Evolutionary conservation across 1,140 invertebrate genomes (phyloP), one percentile per base, ranked within the genome.

Genomic region (Ceratitis capitata): DNA sequence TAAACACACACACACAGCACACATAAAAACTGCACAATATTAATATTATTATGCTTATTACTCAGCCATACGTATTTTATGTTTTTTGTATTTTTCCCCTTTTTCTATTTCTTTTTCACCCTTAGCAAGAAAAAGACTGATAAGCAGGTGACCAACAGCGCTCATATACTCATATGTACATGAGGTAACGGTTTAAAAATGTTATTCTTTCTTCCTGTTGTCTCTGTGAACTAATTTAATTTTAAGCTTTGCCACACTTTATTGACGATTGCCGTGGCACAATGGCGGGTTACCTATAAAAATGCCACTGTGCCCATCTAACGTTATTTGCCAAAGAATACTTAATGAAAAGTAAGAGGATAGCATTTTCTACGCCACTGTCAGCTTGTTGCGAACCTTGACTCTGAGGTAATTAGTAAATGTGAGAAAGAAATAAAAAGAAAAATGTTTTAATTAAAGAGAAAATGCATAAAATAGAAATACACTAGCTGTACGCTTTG

Each of bases 371-470:
- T n/a, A 74, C 32, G 69, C 69, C 69, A 78, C 69, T 78, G 69
- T 42, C 9, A 1, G 2, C 9, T 39, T 78, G 16, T 42, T 23
- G 69, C 69, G 26, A 78, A n/a, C 69, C 69, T 78, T 78, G 69
- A 78, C 69, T 78, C 32, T 78, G 69, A 23, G 69, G 69, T 78
- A 78, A 78, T 78, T 78, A 78, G 69, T 78, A 26, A 78, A 78
- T 23, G 39, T 32, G 16, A 78, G 7, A 78, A 78, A 78, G 39
- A 78, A 78, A 45, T 42, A 12, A n/a, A 45, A 78, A 45, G 9
- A 19, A 45, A 78, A 69, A 5, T 29, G 29, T 14, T 47, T 47
- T 47, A 47, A 19, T 53, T 9, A 19, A 1, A 53, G 2, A n/a
- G 51, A 53, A n/a, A 53, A 53, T 53, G 12, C 9, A 2, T 9